Conservation (phyloP, 1,140 invertebrate genomes). For the Carcinoscorpius rotundicauda region DNA sequence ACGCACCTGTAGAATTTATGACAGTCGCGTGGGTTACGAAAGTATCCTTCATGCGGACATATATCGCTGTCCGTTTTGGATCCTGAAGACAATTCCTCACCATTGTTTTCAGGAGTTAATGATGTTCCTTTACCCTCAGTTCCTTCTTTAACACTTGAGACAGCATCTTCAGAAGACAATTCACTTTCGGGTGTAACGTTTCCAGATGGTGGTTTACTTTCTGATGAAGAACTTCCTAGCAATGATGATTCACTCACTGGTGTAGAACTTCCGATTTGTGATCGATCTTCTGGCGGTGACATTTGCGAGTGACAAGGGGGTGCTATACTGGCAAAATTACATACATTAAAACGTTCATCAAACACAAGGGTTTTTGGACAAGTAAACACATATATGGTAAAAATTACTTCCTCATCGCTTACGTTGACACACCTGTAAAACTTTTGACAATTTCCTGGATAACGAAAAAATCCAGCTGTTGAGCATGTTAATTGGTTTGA, state of each 20-base stretch:
- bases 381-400: constrained; percentile 36
- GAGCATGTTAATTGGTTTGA: constrained; percentile 30
- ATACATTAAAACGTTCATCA: constrained; percentile 25
- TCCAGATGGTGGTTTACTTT: no score
- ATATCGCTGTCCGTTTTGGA: neutral
- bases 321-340: constrained; percentile 9
- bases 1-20: constrained; percentile 66
- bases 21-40: constrained; percentile 47
- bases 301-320: constrained; percentile 1
- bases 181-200: no score
- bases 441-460: constrained; percentile 44
- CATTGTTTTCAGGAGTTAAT: no score
- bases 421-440: constrained; percentile 42
- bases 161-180: no score
- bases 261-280: no score
- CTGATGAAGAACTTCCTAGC: no score
- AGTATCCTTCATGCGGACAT: constrained; percentile 35
- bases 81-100: neutral
- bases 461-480: constrained; percentile 48
- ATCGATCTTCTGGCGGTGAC: no score
- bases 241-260: no score
- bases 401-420: constrained; percentile 21
- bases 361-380: constrained; percentile 30
- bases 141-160: no score
- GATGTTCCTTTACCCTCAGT: no score